phyloP scores from a whole-genome alignment of 2,797 vertebrate genomes.

The Sebastes hopkinsi region DNA sequence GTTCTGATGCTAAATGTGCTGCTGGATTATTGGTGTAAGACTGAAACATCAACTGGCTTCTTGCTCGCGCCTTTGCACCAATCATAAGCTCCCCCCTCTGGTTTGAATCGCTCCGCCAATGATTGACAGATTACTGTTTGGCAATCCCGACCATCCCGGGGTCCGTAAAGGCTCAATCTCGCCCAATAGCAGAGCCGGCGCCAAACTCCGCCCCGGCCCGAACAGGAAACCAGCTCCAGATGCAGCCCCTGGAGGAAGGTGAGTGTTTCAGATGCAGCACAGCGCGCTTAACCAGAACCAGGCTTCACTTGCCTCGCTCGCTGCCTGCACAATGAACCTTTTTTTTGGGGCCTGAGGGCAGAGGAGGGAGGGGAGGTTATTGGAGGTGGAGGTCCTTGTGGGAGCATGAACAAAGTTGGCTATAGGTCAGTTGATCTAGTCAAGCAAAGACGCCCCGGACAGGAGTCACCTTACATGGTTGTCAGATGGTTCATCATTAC shows the following conservation, averaged over 20 bases:
- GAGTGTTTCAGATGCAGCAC: conserved; percentile 78
- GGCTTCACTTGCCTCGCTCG: conserved; percentile 55
- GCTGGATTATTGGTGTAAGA: conserved; percentile 17
- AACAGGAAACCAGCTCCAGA: conserved; percentile 88
- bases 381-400: conserved; percentile 35
- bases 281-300: conserved; percentile 78
- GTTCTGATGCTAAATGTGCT: conserved; percentile 7
- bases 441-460: conserved; percentile 30
- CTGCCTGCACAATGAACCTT: conserved; percentile 78
- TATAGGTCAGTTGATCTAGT: conserved; percentile 57
- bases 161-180: conserved; percentile 66
- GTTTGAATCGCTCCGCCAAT: conserved; percentile 62
- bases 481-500: conserved; percentile 35
- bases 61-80: conserved; percentile 34
- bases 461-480: conserved; percentile 57
- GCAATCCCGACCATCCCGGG: conserved; percentile 65
- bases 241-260: conserved; percentile 85
- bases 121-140: conserved; percentile 78
- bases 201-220: conserved; percentile 76
- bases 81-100: conserved; percentile 52
- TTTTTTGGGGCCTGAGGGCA: conserved; percentile 67
- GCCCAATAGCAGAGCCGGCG: conserved; percentile 72
- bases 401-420: conserved; percentile 64
- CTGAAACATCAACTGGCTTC: conserved; percentile 6
- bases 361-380: conserved; percentile 17